Conservation (phyloP, 2,113 vertebrate species). For the Cyphomyrus plagiostoma region DNA sequence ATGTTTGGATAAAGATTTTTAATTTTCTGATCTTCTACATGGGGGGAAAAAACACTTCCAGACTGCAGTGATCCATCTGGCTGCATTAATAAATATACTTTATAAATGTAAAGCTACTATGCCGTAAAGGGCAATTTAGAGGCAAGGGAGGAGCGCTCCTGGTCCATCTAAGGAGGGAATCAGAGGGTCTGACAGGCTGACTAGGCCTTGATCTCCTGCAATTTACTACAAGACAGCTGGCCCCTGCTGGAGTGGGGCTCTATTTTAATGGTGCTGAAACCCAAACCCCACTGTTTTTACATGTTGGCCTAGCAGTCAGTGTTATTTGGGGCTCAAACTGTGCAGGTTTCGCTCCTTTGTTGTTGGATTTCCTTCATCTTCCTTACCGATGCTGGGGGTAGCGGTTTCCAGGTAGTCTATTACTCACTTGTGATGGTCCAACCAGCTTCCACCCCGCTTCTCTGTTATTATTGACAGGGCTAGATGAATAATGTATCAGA, state of each 20-base stretch:
- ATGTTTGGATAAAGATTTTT: neutral
- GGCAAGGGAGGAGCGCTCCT: neutral
- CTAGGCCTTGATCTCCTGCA: constrained; percentile 10
- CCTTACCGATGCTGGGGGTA: neutral
- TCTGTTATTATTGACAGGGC: constrained; percentile 50
- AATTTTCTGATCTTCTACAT: neutral
- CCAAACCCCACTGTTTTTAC: constrained; percentile 13
- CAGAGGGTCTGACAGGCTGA: constrained; percentile 6
- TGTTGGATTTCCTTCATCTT: neutral
- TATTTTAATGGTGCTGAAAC: constrained; percentile 26
- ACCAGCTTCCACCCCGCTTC: constrained; percentile 20
- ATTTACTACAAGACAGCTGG: constrained; percentile 23
- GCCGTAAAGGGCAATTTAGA: neutral
- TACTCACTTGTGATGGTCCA: constrained; percentile 25
- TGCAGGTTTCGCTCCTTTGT: neutral
- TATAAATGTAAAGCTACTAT: neutral
- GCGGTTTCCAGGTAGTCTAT: constrained; percentile 14
- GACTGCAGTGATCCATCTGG: neutral
- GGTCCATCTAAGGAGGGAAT: neutral
- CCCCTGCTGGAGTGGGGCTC: constrained; percentile 1
- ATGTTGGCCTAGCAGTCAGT: neutral
- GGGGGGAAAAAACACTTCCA: neutral
- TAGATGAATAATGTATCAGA: constrained; percentile 53
- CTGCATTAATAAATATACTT: too few relatives aligned
- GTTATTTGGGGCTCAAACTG: neutral